A percentile compares a stretch with the other conserved stretches of the same genome.
Evolutionary conservation across 2,797 vertebrate species (phyloP).

Genomic region (Acanthiza pusilla): DNA sequence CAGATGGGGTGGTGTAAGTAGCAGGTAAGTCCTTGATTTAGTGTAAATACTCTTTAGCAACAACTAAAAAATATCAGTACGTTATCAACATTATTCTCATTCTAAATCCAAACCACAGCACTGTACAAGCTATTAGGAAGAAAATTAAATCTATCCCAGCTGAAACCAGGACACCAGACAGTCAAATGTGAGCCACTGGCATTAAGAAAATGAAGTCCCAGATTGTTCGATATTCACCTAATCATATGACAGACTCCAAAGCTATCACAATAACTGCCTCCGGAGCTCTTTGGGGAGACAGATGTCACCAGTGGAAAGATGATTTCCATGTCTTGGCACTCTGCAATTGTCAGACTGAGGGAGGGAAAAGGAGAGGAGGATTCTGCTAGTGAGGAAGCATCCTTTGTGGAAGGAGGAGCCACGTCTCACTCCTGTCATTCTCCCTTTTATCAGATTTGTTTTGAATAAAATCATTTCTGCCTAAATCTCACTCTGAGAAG

Average conservation of each 20-base stretch:
- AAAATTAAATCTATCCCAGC: not conserved
- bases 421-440: not conserved
- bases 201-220: conserved; percentile 39
- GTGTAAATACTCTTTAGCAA: not conserved
- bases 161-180: not conserved
- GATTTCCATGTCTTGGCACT: conserved; percentile 33
- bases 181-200: not conserved
- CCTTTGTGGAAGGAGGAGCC: conserved; percentile 27
- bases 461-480: not conserved
- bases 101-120: not conserved
- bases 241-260: conserved; percentile 54
- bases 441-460: conserved; percentile 10
- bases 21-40: not conserved
- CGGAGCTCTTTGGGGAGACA: conserved; percentile 39
- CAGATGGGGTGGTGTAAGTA: not conserved
- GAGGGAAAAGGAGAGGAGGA: not conserved
- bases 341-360: conserved; percentile 5
- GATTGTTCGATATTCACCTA: conserved; percentile 42
- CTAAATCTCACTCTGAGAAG: not conserved
- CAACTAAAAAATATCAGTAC: not conserved
- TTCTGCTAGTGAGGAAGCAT: not conserved
- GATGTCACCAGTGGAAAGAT: conserved; percentile 50
- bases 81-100: not conserved
- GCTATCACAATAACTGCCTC: conserved; percentile 39
- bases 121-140: not conserved